These are phyloP conservation scores for Siniperca undulata DNA, from an alignment of 2,797 vertebrate genomes.

Conservation along the genomic window DNA sequence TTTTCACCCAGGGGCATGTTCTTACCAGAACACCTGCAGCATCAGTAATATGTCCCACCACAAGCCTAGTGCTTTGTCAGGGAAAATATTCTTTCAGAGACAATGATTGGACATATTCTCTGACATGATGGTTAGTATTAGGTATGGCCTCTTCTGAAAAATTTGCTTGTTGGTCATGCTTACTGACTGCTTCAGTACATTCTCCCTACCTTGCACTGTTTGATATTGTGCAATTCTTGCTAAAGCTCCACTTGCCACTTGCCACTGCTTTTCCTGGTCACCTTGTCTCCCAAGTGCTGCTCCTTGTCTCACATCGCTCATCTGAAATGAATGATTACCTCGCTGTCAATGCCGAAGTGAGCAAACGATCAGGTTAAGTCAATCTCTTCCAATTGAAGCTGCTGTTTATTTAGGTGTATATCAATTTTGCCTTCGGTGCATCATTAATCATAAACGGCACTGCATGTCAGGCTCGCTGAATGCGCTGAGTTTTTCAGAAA, in stretches of 20 bases:
- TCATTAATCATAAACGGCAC: constrained; percentile 59
- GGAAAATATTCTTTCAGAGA: constrained; percentile 5
- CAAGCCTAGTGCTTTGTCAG: not conserved
- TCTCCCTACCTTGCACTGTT: not conserved
- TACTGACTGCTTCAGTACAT: not conserved
- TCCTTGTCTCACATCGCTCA: constrained; percentile 27
- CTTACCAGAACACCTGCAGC: constrained; percentile 14
- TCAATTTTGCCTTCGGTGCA: constrained; percentile 43
- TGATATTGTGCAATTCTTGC: not conserved
- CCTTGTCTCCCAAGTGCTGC: not conserved
- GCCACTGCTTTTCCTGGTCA: not conserved
- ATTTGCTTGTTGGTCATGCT: not conserved
- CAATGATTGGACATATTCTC: constrained; percentile 4
- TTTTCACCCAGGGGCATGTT: not conserved
- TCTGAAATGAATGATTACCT: constrained; percentile 40
- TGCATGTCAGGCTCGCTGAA: constrained; percentile 17
- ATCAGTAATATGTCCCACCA: constrained; percentile 12
- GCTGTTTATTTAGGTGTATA: constrained; percentile 52
- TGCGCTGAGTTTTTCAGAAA: constrained; percentile 32
- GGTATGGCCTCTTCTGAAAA: not conserved
- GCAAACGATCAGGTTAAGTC: constrained; percentile 30
- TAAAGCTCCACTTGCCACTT: not conserved
- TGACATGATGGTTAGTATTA: not conserved
- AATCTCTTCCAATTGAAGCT: constrained; percentile 42
- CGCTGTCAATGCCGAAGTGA: constrained; percentile 8